Conservation (phyloP, 2,113 vertebrate species). For the Eubucco bourcierii region DNA sequence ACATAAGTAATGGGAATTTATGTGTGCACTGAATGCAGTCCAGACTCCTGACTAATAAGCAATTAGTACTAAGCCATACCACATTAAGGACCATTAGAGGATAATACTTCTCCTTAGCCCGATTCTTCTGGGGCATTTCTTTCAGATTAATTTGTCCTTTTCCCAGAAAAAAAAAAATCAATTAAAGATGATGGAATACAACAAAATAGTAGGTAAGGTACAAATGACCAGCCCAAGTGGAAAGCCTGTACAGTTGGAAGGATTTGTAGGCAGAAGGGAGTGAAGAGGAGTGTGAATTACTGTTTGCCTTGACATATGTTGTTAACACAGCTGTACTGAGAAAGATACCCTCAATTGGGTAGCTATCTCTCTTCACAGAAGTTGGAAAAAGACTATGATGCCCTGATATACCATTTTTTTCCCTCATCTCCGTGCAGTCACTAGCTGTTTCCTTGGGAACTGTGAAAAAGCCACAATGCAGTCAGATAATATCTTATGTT, state of each 20-base stretch:
- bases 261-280: background rate
- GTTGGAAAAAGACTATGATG: background rate
- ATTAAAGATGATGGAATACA: background rate
- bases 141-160: background rate
- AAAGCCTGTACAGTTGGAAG: background rate
- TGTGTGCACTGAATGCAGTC: background rate
- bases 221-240: background rate
- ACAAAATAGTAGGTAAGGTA: background rate
- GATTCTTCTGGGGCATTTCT: background rate
- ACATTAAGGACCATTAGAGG: background rate
- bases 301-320: background rate
- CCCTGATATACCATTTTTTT: background rate
- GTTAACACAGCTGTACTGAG: background rate
- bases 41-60: background rate
- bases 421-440: background rate
- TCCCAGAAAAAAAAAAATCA: background rate
- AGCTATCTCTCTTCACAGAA: background rate
- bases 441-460: background rate
- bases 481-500: background rate
- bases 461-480: background rate
- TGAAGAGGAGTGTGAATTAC: background rate
- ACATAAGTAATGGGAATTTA: slow-evolving; percentile 16
- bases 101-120: background rate
- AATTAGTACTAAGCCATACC: slow-evolving; percentile 1
- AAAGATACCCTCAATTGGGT: background rate